Conservation (phyloP, 30 jellyfish, hydroid and myxozoan genomes). For the Hydractinia symbiolongicarpus region DNA sequence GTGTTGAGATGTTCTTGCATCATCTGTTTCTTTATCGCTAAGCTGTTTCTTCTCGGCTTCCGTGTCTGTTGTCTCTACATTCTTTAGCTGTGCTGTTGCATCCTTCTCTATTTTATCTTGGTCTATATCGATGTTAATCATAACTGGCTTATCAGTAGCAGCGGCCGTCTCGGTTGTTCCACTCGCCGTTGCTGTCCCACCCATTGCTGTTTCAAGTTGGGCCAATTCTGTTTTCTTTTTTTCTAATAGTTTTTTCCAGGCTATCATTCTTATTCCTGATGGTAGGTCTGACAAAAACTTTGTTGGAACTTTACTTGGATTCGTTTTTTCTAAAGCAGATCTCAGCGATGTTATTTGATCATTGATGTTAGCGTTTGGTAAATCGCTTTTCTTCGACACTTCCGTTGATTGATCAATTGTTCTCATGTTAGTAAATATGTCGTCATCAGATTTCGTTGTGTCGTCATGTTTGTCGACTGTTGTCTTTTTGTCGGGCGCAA, state of each 20-base stretch:
- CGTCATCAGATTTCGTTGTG: background rate
- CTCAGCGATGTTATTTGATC: conserved; percentile 60
- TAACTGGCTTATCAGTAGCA: conserved; percentile 55
- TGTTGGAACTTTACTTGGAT: conserved; percentile 67
- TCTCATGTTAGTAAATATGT: background rate
- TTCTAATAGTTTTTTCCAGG: conserved; percentile 83
- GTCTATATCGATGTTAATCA: conserved; percentile 68
- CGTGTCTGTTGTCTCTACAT: background rate
- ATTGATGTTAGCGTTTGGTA: conserved; percentile 52
- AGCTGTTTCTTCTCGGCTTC: background rate
- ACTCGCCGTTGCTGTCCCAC: background rate
- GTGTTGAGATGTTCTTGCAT: conserved; percentile 34
- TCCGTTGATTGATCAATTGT: background rate
- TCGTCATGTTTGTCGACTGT: conserved; percentile 14
- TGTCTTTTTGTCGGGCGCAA: conserved; percentile 5
- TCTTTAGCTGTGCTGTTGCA: conserved; percentile 21
- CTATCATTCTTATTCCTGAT: conserved; percentile 93
- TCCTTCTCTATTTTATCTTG: conserved; percentile 31
- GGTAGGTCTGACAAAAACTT: conserved; percentile 83
- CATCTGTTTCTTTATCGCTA: background rate
- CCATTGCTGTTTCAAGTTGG: conserved; percentile 35
- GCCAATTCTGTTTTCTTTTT: conserved; percentile 70
- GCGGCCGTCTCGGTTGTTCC: conserved; percentile 18
- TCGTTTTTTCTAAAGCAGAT: conserved; percentile 60
- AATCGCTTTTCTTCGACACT: conserved; percentile 57